Base-by-base conservation (phyloP, 1,140 invertebrate genomes). In the Heliconius eleuchia region DNA sequence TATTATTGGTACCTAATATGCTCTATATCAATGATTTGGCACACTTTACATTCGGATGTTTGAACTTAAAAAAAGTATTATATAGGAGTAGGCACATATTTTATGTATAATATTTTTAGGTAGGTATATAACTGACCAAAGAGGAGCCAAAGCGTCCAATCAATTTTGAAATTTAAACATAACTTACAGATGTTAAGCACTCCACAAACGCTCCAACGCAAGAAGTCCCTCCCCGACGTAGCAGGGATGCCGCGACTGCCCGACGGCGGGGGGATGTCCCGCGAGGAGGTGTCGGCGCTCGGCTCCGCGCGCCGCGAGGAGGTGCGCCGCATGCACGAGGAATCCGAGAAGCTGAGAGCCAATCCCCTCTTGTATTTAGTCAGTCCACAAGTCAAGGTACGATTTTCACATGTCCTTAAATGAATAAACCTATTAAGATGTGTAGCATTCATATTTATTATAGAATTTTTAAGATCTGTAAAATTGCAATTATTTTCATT, bases 301-400 rank as follows among this genome's bases (percentile, higher is more conserved):
- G 98, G 98, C 84, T 98, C 98, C 76, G 97, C 98, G 81, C 96
- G 99, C 77, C 96, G 99, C 80, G 99, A 99, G 94, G 98, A 99
- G 94, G 96, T 99, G 73, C 96, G 99, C 85, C 96, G 97, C 81
- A 97, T 99, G 95, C 96, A 97, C 86, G 98, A 99, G 92, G 97
- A 99, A 92, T 97, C 97, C 77, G 99, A 99, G 94, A 96, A 98
- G 92, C 96, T 99, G 78, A 96, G 98, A 90, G 98, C 98, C 85
- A 99, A 99, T 96, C 99, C 99, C 85, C 95, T 99, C 81, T 96
- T 99, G 76, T 99, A 99, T 94, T 95, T 99, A 92, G 97, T 98
- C 96, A 99, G 98, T 97, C 98, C 98, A 86, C 97, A 98, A 96
- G 97, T 99, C 85, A 99, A 99, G 98, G 99, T 99, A 30, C 4